Percentiles rank a stretch among this genome's conserved stretches.
These are phyloP conservation scores for Polydrusus pterygomalis DNA, from an alignment of 2,888 invertebrate species.

Conservation along the genomic window DNA sequence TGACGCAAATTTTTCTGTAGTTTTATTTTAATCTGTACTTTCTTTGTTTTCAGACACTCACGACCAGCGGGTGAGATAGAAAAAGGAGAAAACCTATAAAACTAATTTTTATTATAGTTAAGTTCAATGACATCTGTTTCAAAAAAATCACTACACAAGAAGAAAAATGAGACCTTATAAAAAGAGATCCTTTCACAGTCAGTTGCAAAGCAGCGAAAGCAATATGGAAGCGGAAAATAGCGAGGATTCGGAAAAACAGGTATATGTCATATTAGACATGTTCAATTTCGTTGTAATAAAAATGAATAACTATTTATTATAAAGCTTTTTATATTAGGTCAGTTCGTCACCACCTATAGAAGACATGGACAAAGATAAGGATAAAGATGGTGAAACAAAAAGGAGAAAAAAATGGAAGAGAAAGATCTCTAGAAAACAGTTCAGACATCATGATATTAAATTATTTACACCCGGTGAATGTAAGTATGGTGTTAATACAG, in stretches of 20 bases:
- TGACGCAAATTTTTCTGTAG: too few species aligned
- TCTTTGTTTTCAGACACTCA: too few species aligned
- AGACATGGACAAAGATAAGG: constrained; percentile 47
- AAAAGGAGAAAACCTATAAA: too few species aligned
- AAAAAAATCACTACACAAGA: neutral
- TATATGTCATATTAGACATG: constrained; percentile 8
- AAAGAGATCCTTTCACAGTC: constrained; percentile 40
- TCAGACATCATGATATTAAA: constrained; percentile 62
- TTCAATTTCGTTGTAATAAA: too few species aligned
- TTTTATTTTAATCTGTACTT: too few species aligned
- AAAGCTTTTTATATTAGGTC: neutral
- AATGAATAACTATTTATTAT: neutral
- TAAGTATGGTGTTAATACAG: constrained; percentile 54
- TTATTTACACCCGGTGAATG: constrained; percentile 62
- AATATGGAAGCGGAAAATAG: constrained; percentile 43
- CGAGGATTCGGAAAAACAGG: constrained; percentile 46
- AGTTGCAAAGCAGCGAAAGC: constrained; percentile 32
- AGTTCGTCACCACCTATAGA: constrained; percentile 9
- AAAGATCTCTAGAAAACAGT: constrained; percentile 62
- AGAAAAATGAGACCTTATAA: constrained; percentile 45
- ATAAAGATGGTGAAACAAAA: constrained; percentile 43
- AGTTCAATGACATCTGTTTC: neutral
- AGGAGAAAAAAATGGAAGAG: constrained; percentile 60
- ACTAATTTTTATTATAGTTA: neutral
- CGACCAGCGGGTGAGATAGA: too few species aligned